These are phyloP conservation scores for Habrosyne pyritoides DNA, from an alignment of 2,888 invertebrate genomes.

Conservation along the genomic window DNA sequence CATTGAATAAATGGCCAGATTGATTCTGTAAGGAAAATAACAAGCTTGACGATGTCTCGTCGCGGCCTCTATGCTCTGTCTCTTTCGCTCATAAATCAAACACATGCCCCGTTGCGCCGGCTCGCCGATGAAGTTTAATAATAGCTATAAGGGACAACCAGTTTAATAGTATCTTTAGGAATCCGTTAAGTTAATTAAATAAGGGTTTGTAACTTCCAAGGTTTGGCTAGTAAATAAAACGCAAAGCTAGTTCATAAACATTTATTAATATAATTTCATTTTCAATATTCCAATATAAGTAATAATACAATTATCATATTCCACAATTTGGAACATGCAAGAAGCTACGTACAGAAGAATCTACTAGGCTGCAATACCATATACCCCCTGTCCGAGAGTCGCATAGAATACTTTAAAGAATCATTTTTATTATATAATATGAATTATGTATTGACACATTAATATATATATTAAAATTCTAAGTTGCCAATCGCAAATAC, in stretches of 20 bases:
- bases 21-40: no score
- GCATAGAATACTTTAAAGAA: slow-evolving; percentile 69
- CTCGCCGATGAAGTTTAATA: no score
- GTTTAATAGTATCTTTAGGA: no score
- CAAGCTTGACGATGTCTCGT: no score
- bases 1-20: no score
- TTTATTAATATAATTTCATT: slow-evolving; percentile 82
- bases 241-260: slow-evolving; percentile 72
- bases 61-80: no score
- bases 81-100: no score
- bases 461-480: slow-evolving; percentile 70
- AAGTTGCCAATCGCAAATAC: slow-evolving; percentile 82
- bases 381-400: slow-evolving; percentile 74
- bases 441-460: slow-evolving; percentile 71
- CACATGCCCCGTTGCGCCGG: no score
- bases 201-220: no score
- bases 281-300: slow-evolving; percentile 77
- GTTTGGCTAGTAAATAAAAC: slow-evolving; percentile 34
- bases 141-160: no score
- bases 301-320: slow-evolving; percentile 71
- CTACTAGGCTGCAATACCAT: slow-evolving; percentile 78
- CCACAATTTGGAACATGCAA: slow-evolving; percentile 66
- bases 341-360: slow-evolving; percentile 78
- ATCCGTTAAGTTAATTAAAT: no score
- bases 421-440: slow-evolving; percentile 63